phyloP scores from a whole-genome alignment of 2,797 vertebrate species.

The Antrozous pallidus region DNA sequence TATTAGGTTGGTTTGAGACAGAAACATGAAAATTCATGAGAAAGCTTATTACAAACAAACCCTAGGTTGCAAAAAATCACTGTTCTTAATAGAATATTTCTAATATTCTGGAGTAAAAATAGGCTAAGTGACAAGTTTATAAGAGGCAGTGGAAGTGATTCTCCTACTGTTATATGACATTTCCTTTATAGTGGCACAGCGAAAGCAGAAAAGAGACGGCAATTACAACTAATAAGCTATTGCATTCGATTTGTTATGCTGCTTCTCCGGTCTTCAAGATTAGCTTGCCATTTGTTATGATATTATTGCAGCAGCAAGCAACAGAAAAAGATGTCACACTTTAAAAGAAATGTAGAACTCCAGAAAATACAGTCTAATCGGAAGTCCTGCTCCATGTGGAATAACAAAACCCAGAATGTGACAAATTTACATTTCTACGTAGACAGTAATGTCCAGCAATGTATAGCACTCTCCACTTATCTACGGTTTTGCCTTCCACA shows the following conservation, averaged over 20 bases:
- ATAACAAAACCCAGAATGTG: background rate
- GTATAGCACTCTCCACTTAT: background rate
- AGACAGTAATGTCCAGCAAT: background rate
- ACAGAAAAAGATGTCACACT: background rate
- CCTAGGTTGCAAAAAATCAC: background rate
- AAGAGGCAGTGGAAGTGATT: constrained; percentile 44
- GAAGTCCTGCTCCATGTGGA: background rate
- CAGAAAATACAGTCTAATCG: constrained; percentile 5
- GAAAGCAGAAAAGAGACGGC: background rate
- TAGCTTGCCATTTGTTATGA: constrained; percentile 47
- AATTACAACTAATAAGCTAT: constrained; percentile 52
- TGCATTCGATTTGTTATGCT: constrained; percentile 22
- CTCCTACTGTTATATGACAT: constrained; percentile 4
- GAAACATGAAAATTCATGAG: background rate
- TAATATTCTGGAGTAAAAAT: background rate
- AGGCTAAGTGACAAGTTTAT: constrained; percentile 31
- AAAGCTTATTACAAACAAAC: background rate
- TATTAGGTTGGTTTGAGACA: background rate
- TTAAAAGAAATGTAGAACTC: background rate
- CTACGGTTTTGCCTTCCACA: background rate
- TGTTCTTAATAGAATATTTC: background rate
- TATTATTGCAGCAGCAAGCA: background rate
- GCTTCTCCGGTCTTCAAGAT: constrained; percentile 31
- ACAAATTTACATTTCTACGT: background rate
- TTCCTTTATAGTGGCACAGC: background rate